A percentile compares a stretch with the other conserved stretches of the same genome.
Conservation (phyloP, 2,888 invertebrate genomes). For the Erebia palarica region DNA sequence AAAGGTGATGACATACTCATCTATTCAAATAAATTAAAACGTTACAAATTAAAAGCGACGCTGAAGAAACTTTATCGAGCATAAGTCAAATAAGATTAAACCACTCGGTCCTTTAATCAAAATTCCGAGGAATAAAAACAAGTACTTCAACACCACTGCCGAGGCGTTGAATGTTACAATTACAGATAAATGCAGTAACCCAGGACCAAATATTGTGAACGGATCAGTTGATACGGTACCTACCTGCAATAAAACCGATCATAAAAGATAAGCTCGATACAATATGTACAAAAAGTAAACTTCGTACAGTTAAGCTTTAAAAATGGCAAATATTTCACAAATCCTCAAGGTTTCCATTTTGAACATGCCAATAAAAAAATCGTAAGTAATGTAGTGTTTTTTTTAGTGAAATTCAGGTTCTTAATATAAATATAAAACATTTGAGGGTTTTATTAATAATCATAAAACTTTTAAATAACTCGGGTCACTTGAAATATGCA, state of each 20-base stretch:
- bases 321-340: slow-evolving; percentile 60
- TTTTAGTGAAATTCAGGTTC: background rate
- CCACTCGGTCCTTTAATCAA: slow-evolving; percentile 15
- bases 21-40: slow-evolving; percentile 4
- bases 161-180: slow-evolving; percentile 39
- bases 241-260: slow-evolving; percentile 51
- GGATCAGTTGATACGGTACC: slow-evolving; percentile 58
- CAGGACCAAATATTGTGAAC: slow-evolving; percentile 47
- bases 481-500: slow-evolving; percentile 18
- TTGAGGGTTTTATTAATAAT: background rate
- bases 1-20: slow-evolving; percentile 13
- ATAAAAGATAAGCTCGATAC: slow-evolving; percentile 57
- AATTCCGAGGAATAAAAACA: slow-evolving; percentile 14
- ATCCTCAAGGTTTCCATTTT: slow-evolving; percentile 17
- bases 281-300: slow-evolving; percentile 60
- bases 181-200: slow-evolving; percentile 44
- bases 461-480: slow-evolving; percentile 2
- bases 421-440: background rate
- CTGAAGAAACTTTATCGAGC: background rate
- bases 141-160: background rate
- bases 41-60: slow-evolving; percentile 13
- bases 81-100: slow-evolving; percentile 15
- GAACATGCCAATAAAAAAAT: background rate
- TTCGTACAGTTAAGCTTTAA: slow-evolving; percentile 54
- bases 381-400: background rate